These are phyloP conservation scores for Coracopsis vasa DNA, from an alignment of 2,113 vertebrate species.

Conservation along the genomic window DNA sequence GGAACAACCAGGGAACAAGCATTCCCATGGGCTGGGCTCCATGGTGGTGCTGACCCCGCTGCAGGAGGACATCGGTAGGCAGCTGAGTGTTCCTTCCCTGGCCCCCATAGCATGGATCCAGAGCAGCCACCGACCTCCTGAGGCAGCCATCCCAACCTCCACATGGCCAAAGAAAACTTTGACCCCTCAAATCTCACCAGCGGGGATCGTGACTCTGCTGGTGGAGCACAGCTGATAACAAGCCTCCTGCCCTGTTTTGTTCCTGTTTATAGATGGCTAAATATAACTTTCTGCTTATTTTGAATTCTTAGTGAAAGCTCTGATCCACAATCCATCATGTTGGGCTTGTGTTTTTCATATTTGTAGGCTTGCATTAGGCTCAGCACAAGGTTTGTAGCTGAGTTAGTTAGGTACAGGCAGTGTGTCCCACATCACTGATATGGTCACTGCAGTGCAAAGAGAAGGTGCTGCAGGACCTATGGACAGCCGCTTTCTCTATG, in stretches of 20 bases:
- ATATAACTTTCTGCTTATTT: conserved; percentile 24
- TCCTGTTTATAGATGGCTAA: conserved; percentile 14
- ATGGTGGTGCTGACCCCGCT: fast-evolving
- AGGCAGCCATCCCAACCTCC: not conserved
- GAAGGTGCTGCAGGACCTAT: not conserved
- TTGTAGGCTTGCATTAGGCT: not conserved
- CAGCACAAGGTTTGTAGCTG: not conserved
- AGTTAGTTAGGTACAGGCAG: not conserved
- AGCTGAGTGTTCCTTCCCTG: not conserved
- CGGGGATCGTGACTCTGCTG: fast-evolving
- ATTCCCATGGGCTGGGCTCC: not conserved
- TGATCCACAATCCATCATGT: not conserved
- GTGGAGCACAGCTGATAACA: not conserved
- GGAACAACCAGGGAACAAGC: not conserved
- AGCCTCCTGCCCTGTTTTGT: not conserved
- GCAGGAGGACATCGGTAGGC: fast-evolving
- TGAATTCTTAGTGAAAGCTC: not conserved
- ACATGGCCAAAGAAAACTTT: fast-evolving
- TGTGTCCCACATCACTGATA: fast-evolving
- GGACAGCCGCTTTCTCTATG: not conserved
- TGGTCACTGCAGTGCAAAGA: fast-evolving
- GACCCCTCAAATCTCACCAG: not conserved
- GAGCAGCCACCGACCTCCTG: not conserved
- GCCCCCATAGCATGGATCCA: not conserved
- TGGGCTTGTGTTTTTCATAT: not conserved